A percentile compares a stretch with the other conserved stretches of the same genome.
Evolutionary conservation across 2,113 vertebrate species (phyloP).

Genomic region (Chionodraco myersi): DNA sequence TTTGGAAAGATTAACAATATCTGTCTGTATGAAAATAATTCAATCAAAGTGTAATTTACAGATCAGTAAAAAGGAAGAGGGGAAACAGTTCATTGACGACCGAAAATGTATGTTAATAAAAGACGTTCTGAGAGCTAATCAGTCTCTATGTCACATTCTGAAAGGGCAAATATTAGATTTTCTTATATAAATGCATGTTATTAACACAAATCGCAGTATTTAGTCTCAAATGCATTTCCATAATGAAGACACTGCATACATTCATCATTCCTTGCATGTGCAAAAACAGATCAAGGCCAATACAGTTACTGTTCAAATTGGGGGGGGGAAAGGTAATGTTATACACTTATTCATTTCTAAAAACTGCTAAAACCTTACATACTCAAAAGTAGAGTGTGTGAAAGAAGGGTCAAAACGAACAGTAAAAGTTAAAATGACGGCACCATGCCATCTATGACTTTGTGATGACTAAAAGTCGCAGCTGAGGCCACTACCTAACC

Average conservation of each 20-base stretch:
- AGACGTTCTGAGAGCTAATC: no score
- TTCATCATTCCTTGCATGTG: not conserved
- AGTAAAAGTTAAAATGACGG: constrained; percentile 16
- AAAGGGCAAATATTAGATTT: no score
- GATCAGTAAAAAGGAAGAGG: not conserved
- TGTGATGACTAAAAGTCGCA: constrained; percentile 49
- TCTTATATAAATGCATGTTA: no score
- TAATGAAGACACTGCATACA: not conserved
- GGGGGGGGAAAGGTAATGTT: constrained; percentile 14
- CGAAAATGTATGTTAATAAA: no score
- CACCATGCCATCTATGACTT: constrained; percentile 20
- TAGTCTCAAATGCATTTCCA: not conserved
- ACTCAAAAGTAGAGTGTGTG: constrained; percentile 1
- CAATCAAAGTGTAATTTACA: not conserved
- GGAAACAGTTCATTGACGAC: no score
- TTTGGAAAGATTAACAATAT: not conserved
- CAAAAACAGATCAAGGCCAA: not conserved
- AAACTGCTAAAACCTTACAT: not conserved
- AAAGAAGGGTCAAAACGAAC: not conserved
- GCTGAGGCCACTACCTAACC: constrained; percentile 64
- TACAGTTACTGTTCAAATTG: not conserved
- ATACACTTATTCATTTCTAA: not conserved
- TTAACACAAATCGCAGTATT: not conserved
- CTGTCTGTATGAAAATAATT: not conserved
- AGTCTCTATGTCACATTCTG: no score